Base-by-base conservation (phyloP, 2,888 invertebrate genomes). In the Protodeltote pygarga region DNA sequence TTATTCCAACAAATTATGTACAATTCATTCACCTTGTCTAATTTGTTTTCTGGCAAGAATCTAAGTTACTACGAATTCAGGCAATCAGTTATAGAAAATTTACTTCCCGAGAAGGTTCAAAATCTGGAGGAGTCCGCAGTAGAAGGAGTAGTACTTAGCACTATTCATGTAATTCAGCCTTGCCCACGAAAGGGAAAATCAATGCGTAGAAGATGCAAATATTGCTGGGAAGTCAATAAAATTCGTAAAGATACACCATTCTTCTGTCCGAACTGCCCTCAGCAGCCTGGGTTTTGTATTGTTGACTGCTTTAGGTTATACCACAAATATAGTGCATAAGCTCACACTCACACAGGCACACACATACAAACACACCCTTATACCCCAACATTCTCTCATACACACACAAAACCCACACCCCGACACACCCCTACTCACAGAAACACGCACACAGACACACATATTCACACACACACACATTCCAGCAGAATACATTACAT, bases 181-280 rank as follows among this genome's bases (percentile, higher is more conserved):
- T 39, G 39, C 23, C 39, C 28, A 28, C 28, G 29, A 23, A 39
- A 29, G 31, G 39, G 39, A 23, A 39, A 39, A 31, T 21, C 39
- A 31, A 31, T 39, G 38, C 38, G 28, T 20, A 17, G 28, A 28
- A 38, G 31, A 32, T 41, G 41, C 41, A 41, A 33, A 33, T 17
- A 20, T 10, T 41, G 41, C 20, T 41, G 40, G 32, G 40, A 41
- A 32, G 20, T 9, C 14, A 21, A 21, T 20, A 38, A 38, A 38
- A 29, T 20, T 29, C 38, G 29, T 20, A 38, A 38, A 29, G 40
- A 32, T 10, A 29, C 21, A 5, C 24, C 24, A 24, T 34, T 24
- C 16, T 34, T 6, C 17, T 34, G 34, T 24, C 34, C 34, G 9
- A 16, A 34, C 10, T 24, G 23, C 10, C 24, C 34, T 24, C 16